phyloP scores from a whole-genome alignment of 2,797 vertebrate species.

The Hypotaenidia okinawae region DNA sequence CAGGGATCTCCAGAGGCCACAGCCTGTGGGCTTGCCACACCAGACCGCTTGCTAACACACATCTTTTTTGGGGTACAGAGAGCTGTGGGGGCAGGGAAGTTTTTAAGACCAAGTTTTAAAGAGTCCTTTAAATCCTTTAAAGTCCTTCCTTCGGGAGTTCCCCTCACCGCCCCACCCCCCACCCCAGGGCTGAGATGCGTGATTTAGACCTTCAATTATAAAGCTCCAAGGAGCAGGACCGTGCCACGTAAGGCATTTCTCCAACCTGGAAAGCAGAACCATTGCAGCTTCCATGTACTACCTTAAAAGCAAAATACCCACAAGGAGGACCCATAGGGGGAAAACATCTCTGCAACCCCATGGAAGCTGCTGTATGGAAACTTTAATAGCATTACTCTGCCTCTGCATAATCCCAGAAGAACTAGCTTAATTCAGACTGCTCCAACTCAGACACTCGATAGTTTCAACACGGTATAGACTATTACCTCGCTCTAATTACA shows the following conservation, averaged over 20 bases:
- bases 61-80: background rate
- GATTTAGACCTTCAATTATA: background rate
- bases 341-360: background rate
- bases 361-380: background rate
- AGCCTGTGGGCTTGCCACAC: background rate
- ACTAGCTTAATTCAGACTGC: background rate
- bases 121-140: background rate
- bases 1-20: background rate
- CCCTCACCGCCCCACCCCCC: no score
- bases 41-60: background rate
- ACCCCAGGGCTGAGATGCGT: rapidly evolving
- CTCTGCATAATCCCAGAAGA: constrained; percentile 30
- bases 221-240: background rate
- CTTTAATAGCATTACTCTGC: constrained; percentile 1
- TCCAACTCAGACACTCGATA: constrained; percentile 63
- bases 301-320: background rate
- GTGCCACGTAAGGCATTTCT: background rate
- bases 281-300: background rate
- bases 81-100: background rate
- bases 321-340: background rate
- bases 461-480: constrained; percentile 50
- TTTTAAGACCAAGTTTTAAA: background rate
- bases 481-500: constrained; percentile 75
- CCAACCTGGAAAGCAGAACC: background rate
- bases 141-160: background rate